A percentile compares a stretch with the other conserved stretches of the same genome.
These are phyloP conservation scores for Erpornis zantholeuca DNA, from an alignment of 2,113 vertebrate genomes.

Conservation along the genomic window DNA sequence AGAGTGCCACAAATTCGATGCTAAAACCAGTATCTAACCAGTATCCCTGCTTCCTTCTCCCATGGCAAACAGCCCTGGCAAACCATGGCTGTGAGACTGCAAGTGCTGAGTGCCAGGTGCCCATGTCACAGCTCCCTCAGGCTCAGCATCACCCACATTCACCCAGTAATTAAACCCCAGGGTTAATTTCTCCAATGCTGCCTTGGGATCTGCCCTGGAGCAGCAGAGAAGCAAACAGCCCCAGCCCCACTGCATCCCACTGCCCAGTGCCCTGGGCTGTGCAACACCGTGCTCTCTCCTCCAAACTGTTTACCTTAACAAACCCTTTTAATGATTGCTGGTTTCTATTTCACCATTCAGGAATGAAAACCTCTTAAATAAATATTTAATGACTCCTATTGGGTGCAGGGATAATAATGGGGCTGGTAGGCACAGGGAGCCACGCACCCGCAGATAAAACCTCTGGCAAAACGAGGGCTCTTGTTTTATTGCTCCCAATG, in stretches of 20 bases:
- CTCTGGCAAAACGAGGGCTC: not conserved
- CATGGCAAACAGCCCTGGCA: not conserved
- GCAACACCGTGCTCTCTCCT: not conserved
- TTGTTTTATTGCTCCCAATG: not conserved
- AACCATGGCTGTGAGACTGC: not conserved
- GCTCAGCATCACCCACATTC: not conserved
- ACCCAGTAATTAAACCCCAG: accelerated
- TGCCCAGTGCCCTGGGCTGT: accelerated
- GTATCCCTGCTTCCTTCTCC: not conserved
- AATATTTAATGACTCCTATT: not conserved
- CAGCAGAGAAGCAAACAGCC: not conserved
- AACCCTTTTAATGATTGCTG: not conserved
- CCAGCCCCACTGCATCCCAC: not conserved
- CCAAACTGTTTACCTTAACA: not conserved
- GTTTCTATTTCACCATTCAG: not conserved
- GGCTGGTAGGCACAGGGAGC: not conserved
- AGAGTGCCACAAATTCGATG: not conserved
- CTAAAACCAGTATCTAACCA: not conserved
- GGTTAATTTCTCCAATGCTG: not conserved
- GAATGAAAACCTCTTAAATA: not conserved
- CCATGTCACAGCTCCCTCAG: not conserved
- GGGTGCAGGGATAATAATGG: not conserved
- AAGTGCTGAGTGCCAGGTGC: not conserved
- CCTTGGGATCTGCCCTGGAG: not conserved
- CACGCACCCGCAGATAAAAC: not conserved